Percentiles rank a stretch among this genome's conserved stretches.
phyloP scores from a whole-genome alignment of 2,797 vertebrate genomes.

The Falco concolor region DNA sequence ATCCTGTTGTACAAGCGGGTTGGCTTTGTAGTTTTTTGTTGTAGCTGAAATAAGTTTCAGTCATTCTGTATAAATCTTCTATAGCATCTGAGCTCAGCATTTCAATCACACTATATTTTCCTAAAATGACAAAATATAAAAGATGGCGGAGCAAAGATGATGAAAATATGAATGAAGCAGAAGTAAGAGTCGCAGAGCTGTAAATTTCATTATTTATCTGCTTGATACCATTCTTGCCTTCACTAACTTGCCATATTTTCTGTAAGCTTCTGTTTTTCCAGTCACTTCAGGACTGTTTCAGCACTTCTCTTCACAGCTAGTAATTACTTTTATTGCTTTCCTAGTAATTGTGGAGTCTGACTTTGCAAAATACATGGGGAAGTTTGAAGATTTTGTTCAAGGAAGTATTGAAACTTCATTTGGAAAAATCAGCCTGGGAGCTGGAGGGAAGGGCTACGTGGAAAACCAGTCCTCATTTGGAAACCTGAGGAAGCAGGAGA shows the following conservation, averaged over 20 bases:
- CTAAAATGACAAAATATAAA: not conserved
- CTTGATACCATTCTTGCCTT: not conserved
- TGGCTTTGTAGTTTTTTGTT: not conserved
- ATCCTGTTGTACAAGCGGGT: not conserved
- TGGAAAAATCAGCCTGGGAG: conserved; percentile 63
- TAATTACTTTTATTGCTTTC: not conserved
- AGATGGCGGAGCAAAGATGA: not conserved
- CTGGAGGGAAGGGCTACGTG: conserved; percentile 73
- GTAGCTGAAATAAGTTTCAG: not conserved
- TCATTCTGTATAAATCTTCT: not conserved
- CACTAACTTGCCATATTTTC: not conserved
- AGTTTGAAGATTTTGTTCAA: conserved; percentile 71
- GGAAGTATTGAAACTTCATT: conserved; percentile 72
- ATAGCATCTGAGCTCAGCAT: not conserved
- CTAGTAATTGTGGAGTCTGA: conserved; percentile 83
- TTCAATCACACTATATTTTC: not conserved
- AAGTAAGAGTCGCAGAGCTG: not conserved
- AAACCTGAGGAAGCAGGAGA: conserved; percentile 86
- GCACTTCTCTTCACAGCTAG: not conserved
- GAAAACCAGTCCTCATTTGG: conserved; percentile 87
- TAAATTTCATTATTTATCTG: not conserved
- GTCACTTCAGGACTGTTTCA: not conserved
- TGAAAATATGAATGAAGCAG: not conserved
- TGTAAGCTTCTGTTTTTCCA: not conserved
- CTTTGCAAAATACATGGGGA: conserved; percentile 86